phyloP scores from a whole-genome alignment of 2,888 invertebrate species.

The Nowickia ferox region DNA sequence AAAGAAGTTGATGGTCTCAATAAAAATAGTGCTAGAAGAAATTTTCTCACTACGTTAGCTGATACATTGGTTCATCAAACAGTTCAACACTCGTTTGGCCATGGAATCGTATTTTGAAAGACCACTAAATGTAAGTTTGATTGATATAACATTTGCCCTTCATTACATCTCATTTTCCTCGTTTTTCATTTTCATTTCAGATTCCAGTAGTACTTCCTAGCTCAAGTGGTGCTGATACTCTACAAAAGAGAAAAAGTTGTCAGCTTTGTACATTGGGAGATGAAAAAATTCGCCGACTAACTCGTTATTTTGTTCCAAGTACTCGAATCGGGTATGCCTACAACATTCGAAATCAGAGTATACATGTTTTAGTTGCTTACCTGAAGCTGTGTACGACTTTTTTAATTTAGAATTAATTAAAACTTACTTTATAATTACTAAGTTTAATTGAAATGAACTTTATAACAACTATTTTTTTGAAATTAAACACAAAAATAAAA shows the following conservation, averaged over 20 bases:
- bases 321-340: conserved; percentile 13
- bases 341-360: conserved; percentile 24
- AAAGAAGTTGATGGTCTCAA: background rate
- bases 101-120: conserved; percentile 2
- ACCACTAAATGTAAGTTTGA: conserved; percentile 1
- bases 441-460: conserved; percentile 39
- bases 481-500: conserved; percentile 38
- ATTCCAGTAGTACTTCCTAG: too few species aligned
- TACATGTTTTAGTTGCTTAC: conserved; percentile 16
- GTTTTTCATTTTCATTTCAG: too few species aligned
- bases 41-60: background rate
- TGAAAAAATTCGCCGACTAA: background rate
- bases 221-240: too few species aligned
- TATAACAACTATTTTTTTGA: conserved; percentile 46
- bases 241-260: background rate
- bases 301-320: conserved; percentile 30
- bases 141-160: too few species aligned
- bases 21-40: too few species aligned
- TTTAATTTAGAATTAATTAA: conserved; percentile 5
- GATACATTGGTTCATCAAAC: background rate
- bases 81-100: conserved; percentile 1
- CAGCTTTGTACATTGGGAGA: background rate
- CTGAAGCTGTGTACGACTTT: background rate
- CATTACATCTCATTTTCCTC: too few species aligned
- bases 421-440: conserved; percentile 46